phyloP scores from a whole-genome alignment of 2,888 invertebrate species.

The Diarsia rubi region DNA sequence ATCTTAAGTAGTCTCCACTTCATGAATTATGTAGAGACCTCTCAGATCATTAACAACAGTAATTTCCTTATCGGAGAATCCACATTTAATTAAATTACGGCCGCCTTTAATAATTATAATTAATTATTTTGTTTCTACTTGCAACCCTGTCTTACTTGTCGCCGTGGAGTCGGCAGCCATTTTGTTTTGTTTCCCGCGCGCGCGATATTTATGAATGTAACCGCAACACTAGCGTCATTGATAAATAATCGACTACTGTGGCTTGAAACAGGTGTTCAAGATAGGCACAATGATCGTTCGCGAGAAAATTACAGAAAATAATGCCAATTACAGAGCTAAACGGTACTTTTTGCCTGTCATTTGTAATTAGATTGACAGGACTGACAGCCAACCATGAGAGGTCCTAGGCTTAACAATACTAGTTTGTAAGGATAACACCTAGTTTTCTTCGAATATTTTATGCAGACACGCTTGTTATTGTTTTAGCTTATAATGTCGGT shows the following conservation, averaged over 20 bases:
- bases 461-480: conserved; percentile 26
- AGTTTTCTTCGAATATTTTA: conserved; percentile 45
- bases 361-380: conserved; percentile 58
- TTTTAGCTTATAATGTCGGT: conserved; percentile 45
- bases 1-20: conserved; percentile 37
- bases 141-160: conserved; percentile 67
- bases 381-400: conserved; percentile 27
- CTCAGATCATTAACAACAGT: conserved; percentile 50
- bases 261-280: conserved; percentile 40
- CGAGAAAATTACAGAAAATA: conserved; percentile 60
- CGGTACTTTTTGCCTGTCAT: conserved; percentile 40
- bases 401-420: conserved; percentile 30
- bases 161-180: conserved; percentile 66
- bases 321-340: conserved; percentile 59
- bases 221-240: conserved; percentile 74
- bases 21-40: conserved; percentile 45
- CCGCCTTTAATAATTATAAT: conserved; percentile 48
- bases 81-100: conserved; percentile 49
- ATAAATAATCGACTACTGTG: conserved; percentile 69
- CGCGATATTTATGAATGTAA: conserved; percentile 74
- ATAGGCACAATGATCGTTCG: conserved; percentile 52
- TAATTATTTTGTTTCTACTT: conserved; percentile 47
- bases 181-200: conserved; percentile 74
- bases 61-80: conserved; percentile 56
- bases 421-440: conserved; percentile 29